Percentiles rank a stretch among this genome's conserved stretches.
Conservation (phyloP, 1,140 invertebrate species). For the Tribolium madens region DNA sequence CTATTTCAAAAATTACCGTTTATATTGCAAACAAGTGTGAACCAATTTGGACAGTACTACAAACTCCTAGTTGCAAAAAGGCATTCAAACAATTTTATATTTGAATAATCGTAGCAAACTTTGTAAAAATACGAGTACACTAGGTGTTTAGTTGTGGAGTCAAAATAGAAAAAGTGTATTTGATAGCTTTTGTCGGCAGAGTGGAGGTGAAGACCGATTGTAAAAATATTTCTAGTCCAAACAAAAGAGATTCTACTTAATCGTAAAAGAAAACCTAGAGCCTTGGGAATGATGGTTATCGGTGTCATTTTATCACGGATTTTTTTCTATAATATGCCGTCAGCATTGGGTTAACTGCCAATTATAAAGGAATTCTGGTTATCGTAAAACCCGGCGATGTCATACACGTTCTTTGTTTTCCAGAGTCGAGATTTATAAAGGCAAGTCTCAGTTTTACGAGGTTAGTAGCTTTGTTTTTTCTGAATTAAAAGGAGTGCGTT, state of each 20-base stretch:
- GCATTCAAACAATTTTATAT: no score
- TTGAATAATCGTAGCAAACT: no score
- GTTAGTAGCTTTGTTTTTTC: not conserved
- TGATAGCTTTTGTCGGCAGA: no score
- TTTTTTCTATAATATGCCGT: constrained; percentile 8
- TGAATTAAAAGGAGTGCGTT: not conserved
- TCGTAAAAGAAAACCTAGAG: not conserved
- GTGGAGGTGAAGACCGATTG: no score
- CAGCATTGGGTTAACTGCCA: constrained; percentile 9
- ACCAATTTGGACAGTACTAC: not conserved
- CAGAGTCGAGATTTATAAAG: constrained; percentile 34
- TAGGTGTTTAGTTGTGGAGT: no score
- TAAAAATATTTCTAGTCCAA: no score
- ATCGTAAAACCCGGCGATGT: constrained; percentile 16
- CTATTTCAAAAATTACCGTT: constrained; percentile 29
- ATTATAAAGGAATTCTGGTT: constrained; percentile 29
- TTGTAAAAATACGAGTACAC: no score
- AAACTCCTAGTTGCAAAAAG: not conserved
- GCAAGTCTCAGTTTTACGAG: constrained; percentile 12
- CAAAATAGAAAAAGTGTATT: no score
- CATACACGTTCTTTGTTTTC: constrained; percentile 30
- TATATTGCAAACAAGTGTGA: constrained; percentile 1
- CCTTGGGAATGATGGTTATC: not conserved
- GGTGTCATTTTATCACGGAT: constrained; percentile 5
- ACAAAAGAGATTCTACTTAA: not conserved